Base-by-base conservation (phyloP, 1,140 invertebrate species). In the Aphelinus certus region DNA sequence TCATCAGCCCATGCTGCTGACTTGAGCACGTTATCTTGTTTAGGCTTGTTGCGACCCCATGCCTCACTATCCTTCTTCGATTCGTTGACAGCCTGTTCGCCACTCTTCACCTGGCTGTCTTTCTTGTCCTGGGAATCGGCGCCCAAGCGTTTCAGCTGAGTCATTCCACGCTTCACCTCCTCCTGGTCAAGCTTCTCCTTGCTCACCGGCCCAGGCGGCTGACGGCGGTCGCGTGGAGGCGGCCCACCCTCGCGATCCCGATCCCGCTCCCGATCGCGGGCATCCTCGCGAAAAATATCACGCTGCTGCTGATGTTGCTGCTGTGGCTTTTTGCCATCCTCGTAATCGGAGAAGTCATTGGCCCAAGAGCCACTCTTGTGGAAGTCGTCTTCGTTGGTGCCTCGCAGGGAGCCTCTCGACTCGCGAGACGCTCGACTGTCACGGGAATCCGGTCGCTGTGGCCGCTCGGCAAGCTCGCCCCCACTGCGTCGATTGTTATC, bases 101-200 rank as follows among this genome's bases (percentile, higher is more conserved):
- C 79, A 7, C 5, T 49, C n/a, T 65, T 60, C 0, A 9, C 42
- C 77, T 66, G 81, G 2, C 84, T 81, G 72, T 89, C 84, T 62
- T 88, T 88, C 55, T 88, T 88, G 42, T 85, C 83, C 46, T 79
- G 77, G n/a, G 7, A 26, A 1, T 83, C 78, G 2, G 74, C 66
- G 51, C 74, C 70, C 0, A 83, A 84, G 43, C 89, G 86, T 73
- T 90, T 91, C 49, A 91, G 77, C 73, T 89, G 87, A 3, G 88
- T 91, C 43, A 91, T 78, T 74, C 85, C 88, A 10, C 90, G 86
- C 78, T 91, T 91, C 0, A 73, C 2, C 77, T 92, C 91, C 26
- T 91, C 90, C 2, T 91, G 90, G 79, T 91, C 91, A 1, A 92
- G 83, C 77, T 91, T 91, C 62, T 92, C 91, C 70, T 90, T 88